Percentiles rank a stretch among this genome's conserved stretches.
Evolutionary conservation across 2,888 invertebrate species (phyloP).

Genomic region (Synanthedon vespiformis): DNA sequence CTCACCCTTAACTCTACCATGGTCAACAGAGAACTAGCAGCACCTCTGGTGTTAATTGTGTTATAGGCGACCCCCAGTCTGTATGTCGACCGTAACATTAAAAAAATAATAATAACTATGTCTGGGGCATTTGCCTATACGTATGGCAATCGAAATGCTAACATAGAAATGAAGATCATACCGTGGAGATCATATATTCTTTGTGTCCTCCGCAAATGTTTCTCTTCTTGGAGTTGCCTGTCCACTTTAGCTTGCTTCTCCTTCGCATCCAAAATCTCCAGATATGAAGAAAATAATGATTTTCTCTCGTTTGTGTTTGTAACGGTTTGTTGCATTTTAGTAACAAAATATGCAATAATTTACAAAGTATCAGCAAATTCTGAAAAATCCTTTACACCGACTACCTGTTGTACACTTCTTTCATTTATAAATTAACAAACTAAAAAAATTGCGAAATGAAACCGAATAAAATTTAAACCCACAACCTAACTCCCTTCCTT

Average conservation of each 20-base stretch:
- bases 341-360: conserved; percentile 14
- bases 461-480: conserved; percentile 35
- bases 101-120: too few species aligned
- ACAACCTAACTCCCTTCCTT: conserved; percentile 24
- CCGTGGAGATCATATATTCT: conserved; percentile 61
- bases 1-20: too few species aligned
- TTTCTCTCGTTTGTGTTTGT: conserved; percentile 52
- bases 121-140: too few species aligned
- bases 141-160: too few species aligned
- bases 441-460: conserved; percentile 21
- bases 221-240: conserved; percentile 54
- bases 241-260: conserved; percentile 48
- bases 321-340: conserved; percentile 66
- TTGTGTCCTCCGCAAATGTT: conserved; percentile 52
- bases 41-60: too few species aligned
- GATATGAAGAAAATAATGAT: conserved; percentile 54
- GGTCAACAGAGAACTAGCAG: too few species aligned
- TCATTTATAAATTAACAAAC: conserved; percentile 8
- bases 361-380: conserved; percentile 6
- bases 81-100: too few species aligned
- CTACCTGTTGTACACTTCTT: neutral
- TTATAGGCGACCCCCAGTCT: too few species aligned
- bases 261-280: conserved; percentile 51
- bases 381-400: conserved; percentile 4
- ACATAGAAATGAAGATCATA: conserved; percentile 18